A percentile compares a stretch with the other conserved stretches of the same genome.
phyloP scores from a whole-genome alignment of 2,888 invertebrate species.

The Meliscaeva auricollis region DNA sequence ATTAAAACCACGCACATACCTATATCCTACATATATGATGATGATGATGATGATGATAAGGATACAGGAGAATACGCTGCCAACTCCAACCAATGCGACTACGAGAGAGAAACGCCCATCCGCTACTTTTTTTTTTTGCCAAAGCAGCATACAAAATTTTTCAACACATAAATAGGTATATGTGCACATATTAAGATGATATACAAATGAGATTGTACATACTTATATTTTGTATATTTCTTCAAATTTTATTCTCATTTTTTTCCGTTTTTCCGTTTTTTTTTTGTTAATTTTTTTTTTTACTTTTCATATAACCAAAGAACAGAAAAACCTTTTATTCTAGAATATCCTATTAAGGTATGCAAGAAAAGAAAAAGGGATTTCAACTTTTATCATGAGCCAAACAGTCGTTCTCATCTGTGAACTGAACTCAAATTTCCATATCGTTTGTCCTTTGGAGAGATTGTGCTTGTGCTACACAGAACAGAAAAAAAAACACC shows the following conservation, averaged over 20 bases:
- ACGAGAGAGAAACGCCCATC: conserved; percentile 69
- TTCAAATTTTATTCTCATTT: conserved; percentile 60
- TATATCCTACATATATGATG: not conserved
- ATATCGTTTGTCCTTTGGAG: conserved; percentile 70
- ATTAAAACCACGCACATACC: conserved; percentile 53
- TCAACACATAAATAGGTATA: conserved; percentile 25
- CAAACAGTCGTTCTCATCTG: conserved; percentile 71
- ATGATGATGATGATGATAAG: too few species aligned
- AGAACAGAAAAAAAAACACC: conserved; percentile 12
- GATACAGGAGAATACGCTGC: conserved; percentile 37
- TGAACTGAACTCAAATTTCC: conserved; percentile 62
- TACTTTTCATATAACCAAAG: conserved; percentile 11
- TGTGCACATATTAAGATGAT: conserved; percentile 70
- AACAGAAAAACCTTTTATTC: conserved; percentile 64
- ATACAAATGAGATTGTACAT: conserved; percentile 69
- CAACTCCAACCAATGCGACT: conserved; percentile 61
- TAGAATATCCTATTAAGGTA: conserved; percentile 65
- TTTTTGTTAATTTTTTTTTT: conserved; percentile 2
- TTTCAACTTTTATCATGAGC: conserved; percentile 72
- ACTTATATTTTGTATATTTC: conserved; percentile 32
- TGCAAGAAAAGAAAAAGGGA: conserved; percentile 61
- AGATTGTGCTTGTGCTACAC: conserved; percentile 7
- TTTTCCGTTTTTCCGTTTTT: not conserved
- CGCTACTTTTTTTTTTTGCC: conserved; percentile 25
- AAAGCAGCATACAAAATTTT: conserved; percentile 23